Conservation (phyloP, 2,797 vertebrate genomes). For the Anguilla marmorata region DNA sequence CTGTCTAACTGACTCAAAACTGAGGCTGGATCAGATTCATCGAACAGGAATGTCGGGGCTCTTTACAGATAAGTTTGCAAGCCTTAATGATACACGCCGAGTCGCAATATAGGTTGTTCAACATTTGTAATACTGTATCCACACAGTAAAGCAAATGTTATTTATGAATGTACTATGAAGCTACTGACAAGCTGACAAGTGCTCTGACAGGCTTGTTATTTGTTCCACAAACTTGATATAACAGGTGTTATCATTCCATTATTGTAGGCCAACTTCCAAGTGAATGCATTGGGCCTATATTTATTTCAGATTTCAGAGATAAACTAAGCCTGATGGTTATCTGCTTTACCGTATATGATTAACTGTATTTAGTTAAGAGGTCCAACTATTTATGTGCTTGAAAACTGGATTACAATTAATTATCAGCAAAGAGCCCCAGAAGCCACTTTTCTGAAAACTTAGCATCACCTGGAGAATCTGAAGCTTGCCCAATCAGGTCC, state of each 20-base stretch:
- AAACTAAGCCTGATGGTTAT: not conserved
- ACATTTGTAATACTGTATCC: not conserved
- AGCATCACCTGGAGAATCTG: not conserved
- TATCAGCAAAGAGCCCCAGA: not conserved
- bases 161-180: conserved; percentile 13
- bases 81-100: not conserved
- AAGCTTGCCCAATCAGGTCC: not conserved
- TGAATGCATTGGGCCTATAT: not conserved
- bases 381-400: not conserved
- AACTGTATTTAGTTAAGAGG: not conserved
- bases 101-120: not conserved
- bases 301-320: conserved; percentile 1
- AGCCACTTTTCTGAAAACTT: not conserved
- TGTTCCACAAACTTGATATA: conserved; percentile 31
- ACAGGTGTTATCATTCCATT: conserved; percentile 4
- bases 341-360: conserved; percentile 3
- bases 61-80: not conserved
- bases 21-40: not conserved
- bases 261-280: conserved; percentile 6
- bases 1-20: not conserved
- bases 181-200: conserved; percentile 23
- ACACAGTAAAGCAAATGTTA: not conserved
- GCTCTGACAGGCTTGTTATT: conserved; percentile 14
- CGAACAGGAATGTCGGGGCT: not conserved
- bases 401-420: not conserved